Conservation (phyloP, 2,888 invertebrate genomes). For the Drosophila picticornis region DNA sequence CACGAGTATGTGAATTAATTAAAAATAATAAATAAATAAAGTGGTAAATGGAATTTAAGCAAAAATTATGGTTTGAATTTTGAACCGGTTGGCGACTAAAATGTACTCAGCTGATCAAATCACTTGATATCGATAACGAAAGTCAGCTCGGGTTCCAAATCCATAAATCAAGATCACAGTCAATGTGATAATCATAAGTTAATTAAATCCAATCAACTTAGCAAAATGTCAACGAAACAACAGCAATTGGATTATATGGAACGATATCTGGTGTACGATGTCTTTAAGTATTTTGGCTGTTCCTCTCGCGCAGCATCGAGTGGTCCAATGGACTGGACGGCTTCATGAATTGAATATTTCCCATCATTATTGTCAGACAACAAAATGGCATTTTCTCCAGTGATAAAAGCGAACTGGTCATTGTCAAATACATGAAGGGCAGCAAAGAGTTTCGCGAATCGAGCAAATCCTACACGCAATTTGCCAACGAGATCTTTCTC, state of each 20-base stretch:
- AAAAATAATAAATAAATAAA: not conserved
- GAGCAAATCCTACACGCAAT: slow-evolving; percentile 82
- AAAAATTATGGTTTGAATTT: not conserved
- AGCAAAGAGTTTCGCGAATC: slow-evolving; percentile 76
- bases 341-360: slow-evolving; percentile 70
- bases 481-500: slow-evolving; percentile 82
- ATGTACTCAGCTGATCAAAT: not conserved
- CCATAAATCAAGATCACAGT: slow-evolving; percentile 1
- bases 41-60: not conserved
- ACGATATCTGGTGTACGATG: slow-evolving; percentile 73
- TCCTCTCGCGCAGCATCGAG: slow-evolving; percentile 62
- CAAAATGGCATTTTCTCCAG: slow-evolving; percentile 20
- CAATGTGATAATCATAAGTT: slow-evolving; percentile 1
- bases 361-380: not conserved
- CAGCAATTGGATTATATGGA: slow-evolving; percentile 76
- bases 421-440: slow-evolving; percentile 84
- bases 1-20: not conserved
- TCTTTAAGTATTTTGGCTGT: slow-evolving; percentile 66
- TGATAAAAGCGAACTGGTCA: slow-evolving; percentile 54
- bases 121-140: slow-evolving; percentile 1
- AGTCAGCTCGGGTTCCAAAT: slow-evolving; percentile 1
- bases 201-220: slow-evolving; percentile 33
- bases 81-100: not conserved
- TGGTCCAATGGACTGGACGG: slow-evolving; percentile 82
- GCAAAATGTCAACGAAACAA: slow-evolving; percentile 38